Percentiles rank a stretch among this genome's conserved stretches.
These are phyloP conservation scores for Nothocercus julius DNA, from an alignment of 2,113 vertebrate species.

Conservation along the genomic window DNA sequence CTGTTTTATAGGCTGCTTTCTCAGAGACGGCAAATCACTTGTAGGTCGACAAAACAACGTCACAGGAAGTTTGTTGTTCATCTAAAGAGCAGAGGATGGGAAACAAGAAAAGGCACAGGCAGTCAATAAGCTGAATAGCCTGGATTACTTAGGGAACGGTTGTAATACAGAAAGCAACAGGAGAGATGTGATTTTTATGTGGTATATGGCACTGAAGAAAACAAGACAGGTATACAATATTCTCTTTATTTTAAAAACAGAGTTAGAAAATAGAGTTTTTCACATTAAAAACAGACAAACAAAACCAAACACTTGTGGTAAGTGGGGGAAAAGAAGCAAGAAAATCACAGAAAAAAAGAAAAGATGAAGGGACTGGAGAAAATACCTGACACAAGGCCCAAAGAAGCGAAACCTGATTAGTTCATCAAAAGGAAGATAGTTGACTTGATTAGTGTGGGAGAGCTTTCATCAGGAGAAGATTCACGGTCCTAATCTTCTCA, in stretches of 20 bases:
- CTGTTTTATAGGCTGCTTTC: constrained; percentile 1
- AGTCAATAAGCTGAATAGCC: not conserved
- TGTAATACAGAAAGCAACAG: not conserved
- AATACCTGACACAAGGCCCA: not conserved
- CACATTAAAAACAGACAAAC: not conserved
- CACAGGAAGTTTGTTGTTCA: constrained; percentile 25
- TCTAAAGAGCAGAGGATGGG: not conserved
- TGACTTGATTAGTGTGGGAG: constrained; percentile 10
- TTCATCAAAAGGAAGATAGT: not conserved
- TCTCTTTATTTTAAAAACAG: not conserved
- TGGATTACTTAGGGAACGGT: not conserved
- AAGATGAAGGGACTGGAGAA: not conserved
- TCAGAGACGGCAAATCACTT: not conserved
- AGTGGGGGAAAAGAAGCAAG: not conserved
- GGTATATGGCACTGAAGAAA: not conserved
- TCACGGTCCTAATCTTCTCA: not conserved
- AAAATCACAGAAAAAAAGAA: not conserved
- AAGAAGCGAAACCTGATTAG: not conserved
- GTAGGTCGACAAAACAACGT: not conserved
- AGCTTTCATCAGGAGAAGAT: not conserved
- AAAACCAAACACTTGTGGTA: not conserved
- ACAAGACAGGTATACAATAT: not conserved
- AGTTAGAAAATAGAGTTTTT: not conserved
- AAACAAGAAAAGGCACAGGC: not conserved
- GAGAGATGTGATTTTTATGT: not conserved